Evolutionary conservation across 2,888 invertebrate species (phyloP).

Genomic region (Epirrita christyi): DNA sequence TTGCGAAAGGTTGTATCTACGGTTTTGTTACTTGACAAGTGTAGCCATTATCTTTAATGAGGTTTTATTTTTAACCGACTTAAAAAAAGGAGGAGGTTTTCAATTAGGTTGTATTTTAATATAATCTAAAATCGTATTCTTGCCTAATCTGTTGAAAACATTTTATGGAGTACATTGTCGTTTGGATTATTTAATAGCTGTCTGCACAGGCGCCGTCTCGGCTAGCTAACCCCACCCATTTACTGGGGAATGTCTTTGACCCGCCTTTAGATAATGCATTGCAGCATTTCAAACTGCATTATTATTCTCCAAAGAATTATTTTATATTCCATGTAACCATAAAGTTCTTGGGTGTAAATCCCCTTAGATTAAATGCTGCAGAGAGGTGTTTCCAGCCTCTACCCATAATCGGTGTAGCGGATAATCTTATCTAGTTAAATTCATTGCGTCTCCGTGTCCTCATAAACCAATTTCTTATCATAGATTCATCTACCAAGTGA

Average conservation of each 20-base stretch:
- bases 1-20: constrained; percentile 38
- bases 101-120: too few species aligned
- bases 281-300: constrained; percentile 14
- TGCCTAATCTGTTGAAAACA: constrained; percentile 48
- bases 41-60: constrained; percentile 16
- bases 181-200: constrained; percentile 53
- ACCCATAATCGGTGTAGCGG: constrained; percentile 32
- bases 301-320: not conserved
- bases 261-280: constrained; percentile 21
- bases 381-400: constrained; percentile 7
- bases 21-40: constrained; percentile 29
- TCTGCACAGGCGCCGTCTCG: constrained; percentile 62
- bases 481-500: too few species aligned
- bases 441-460: constrained; percentile 50
- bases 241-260: constrained; percentile 55
- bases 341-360: constrained; percentile 13
- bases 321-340: constrained; percentile 1
- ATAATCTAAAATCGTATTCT: constrained; percentile 42
- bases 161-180: constrained; percentile 54
- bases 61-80: constrained; percentile 20
- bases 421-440: constrained; percentile 56
- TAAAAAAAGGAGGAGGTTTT: too few species aligned
- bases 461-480: constrained; percentile 52
- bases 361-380: constrained; percentile 17
- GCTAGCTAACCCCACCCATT: constrained; percentile 68